phyloP scores from a whole-genome alignment of 1,140 invertebrate genomes.

The Drosophila yakuba region DNA sequence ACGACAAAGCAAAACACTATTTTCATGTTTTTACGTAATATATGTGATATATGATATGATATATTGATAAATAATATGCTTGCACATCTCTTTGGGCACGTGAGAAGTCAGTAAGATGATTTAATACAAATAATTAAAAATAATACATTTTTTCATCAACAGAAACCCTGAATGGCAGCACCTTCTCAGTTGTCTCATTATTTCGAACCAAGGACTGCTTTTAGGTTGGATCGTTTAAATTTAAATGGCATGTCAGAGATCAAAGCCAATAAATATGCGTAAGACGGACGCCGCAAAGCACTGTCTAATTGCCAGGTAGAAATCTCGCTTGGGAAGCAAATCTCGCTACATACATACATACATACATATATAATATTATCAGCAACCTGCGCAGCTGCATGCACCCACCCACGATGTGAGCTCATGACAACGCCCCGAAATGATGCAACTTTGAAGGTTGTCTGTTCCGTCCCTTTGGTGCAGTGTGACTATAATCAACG shows the following conservation, averaged over 20 bases:
- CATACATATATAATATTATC: constrained; percentile 26
- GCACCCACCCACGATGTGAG: constrained; percentile 28
- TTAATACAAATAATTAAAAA: no score
- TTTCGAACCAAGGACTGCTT: constrained; percentile 9
- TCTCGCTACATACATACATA: not conserved
- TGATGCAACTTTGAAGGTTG: constrained; percentile 35
- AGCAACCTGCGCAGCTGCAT: constrained; percentile 36
- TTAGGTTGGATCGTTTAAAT: constrained; percentile 37
- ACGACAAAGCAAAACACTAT: no score
- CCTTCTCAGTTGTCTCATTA: not conserved
- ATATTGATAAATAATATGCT: no score
- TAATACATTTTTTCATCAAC: no score
- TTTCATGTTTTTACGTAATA: no score
- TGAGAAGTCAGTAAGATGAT: no score
- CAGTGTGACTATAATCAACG: not conserved
- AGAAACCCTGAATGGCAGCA: no score
- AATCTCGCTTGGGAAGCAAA: constrained; percentile 2
- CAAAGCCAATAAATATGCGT: constrained; percentile 67
- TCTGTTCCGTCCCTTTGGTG: not conserved
- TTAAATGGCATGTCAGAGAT: constrained; percentile 66
- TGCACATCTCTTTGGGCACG: no score
- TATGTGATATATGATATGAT: no score
- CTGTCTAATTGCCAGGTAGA: constrained; percentile 39
- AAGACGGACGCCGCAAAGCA: constrained; percentile 33
- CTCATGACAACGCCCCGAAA: constrained; percentile 34